These are phyloP conservation scores for Pollenia griseotomentosa DNA, from an alignment of 2,888 invertebrate species.

Conservation along the genomic window DNA sequence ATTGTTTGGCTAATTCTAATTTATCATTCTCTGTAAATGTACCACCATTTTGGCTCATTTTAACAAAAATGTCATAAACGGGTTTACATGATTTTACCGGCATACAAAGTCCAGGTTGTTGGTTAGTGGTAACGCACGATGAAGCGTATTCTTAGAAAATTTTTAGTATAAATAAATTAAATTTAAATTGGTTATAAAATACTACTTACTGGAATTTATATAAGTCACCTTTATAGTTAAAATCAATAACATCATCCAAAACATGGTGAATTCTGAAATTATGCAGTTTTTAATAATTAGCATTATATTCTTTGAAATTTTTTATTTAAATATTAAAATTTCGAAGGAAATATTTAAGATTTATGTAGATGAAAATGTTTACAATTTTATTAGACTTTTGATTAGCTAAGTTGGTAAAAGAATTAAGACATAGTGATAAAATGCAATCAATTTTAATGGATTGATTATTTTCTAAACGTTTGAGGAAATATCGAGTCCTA, in stretches of 20 bases:
- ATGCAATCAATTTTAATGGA: too few relatives aligned
- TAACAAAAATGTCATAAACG: conserved; percentile 25
- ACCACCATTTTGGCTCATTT: conserved; percentile 29
- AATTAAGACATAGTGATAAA: too few relatives aligned
- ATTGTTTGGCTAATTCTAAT: neutral
- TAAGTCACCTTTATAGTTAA: neutral
- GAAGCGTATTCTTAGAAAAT: conserved; percentile 40
- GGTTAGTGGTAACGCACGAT: conserved; percentile 10
- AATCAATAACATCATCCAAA: neutral
- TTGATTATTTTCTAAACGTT: too few relatives aligned
- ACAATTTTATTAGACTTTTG: too few relatives aligned
- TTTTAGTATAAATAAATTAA: neutral
- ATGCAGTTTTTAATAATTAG: neutral
- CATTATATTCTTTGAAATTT: neutral
- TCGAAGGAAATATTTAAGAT: too few relatives aligned
- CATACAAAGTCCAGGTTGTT: conserved; percentile 44
- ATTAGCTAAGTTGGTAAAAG: too few relatives aligned
- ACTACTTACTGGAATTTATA: conserved; percentile 47
- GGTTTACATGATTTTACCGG: conserved; percentile 55
- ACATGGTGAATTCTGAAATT: conserved; percentile 17
- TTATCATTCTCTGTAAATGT: conserved; percentile 29
- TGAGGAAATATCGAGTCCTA: too few relatives aligned
- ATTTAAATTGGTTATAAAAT: neutral
- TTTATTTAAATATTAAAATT: neutral
- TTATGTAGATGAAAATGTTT: too few relatives aligned